Evolutionary conservation across 2,113 vertebrate genomes (phyloP), one percentile per base, ranked within the genome.

Genomic region (Rynchops niger): DNA sequence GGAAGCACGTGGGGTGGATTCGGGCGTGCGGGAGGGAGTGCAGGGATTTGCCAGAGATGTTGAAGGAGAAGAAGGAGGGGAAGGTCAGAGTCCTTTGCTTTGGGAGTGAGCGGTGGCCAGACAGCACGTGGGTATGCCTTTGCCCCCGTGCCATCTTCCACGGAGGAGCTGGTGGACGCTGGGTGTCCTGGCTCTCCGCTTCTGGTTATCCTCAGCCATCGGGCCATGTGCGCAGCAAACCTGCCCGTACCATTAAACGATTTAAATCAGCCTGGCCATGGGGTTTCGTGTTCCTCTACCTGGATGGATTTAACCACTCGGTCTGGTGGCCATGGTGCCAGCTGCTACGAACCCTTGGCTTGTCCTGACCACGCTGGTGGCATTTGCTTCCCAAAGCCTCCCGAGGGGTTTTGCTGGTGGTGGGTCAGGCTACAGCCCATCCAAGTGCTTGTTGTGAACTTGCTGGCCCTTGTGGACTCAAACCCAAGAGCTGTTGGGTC

Each of bases 21-120:
- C 0, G 7, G 52, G 30, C 1, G 1, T 30, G 38, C 1, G 2
- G 70, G 71, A 70, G 50, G 0, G 3, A 36, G 49, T 63, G 76
- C 22, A 10, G 38, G 30, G 34, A 7, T 58, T 63, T 82, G 38
- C 20, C 0, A 1, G 23, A 8, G 52, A 25, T 29, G 53, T 23
- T 15, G 32, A 20, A 21, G 34, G 38, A 43, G 55, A 26, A 36
- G 12, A 3, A 50, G 53, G 36, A 8, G 9, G 3, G 9, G 10
- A 87, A 87, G 15, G n/a, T 78, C 40, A 9, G 8, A 18, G 21
- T 47, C 49, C 55, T 70, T 79, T 23, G 40, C 12, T 86, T 55
- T 32, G 45, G 18, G 61, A 58, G 25, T 34, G 74, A 36, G 43
- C 4, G 25, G 30, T 5, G 29, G 40, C 20, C 30, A n/a, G 30